phyloP scores from a whole-genome alignment of 2,888 invertebrate species.

The Lasiommata megera region DNA sequence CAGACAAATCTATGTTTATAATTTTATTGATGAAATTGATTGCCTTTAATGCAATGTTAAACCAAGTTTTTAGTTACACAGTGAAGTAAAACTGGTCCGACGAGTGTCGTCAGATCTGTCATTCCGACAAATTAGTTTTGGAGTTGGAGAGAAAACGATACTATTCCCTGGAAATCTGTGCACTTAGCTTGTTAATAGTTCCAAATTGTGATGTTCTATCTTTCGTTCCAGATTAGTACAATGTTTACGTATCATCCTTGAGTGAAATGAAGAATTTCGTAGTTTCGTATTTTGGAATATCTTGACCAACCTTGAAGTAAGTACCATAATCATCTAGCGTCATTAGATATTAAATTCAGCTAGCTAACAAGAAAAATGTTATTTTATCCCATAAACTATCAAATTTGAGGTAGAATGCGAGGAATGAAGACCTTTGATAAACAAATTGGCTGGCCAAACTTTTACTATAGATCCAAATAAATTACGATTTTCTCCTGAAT shows the following conservation, averaged over 20 bases:
- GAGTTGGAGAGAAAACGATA: constrained; percentile 45
- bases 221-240: constrained; percentile 50
- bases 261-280: constrained; percentile 68
- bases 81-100: constrained; percentile 69
- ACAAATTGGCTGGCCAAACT: not conserved
- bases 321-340: constrained; percentile 49
- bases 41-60: constrained; percentile 24
- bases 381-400: not conserved
- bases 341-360: constrained; percentile 38
- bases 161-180: constrained; percentile 28
- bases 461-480: not conserved
- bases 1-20: constrained; percentile 29
- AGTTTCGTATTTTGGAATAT: constrained; percentile 66
- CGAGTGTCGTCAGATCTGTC: constrained; percentile 78
- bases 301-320: constrained; percentile 80
- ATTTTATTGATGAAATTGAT: constrained; percentile 20
- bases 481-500: not conserved
- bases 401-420: not conserved
- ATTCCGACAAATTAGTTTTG: constrained; percentile 58
- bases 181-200: constrained; percentile 8
- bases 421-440: not conserved
- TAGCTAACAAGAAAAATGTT: constrained; percentile 28
- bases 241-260: constrained; percentile 43
- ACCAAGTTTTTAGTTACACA: constrained; percentile 45
- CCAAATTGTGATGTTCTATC: constrained; percentile 11